Evolutionary conservation across 2,797 vertebrate genomes (phyloP).

Genomic region (Coregonus sp.): DNA sequence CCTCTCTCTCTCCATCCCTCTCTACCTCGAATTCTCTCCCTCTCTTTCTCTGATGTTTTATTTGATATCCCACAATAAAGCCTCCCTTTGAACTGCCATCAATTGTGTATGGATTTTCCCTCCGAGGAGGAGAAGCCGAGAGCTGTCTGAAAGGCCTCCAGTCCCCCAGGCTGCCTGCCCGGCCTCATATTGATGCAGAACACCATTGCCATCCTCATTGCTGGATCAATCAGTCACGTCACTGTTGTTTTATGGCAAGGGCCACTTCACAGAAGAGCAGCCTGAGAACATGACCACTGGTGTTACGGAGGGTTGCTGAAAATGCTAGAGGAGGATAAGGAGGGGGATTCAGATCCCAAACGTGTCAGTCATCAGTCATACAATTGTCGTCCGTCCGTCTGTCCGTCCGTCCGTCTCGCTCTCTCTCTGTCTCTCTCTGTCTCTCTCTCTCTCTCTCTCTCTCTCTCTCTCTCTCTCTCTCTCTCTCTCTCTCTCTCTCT

Average conservation of each 20-base stretch:
- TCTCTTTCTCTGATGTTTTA: constrained; percentile 78
- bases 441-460: constrained; percentile 43
- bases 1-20: constrained; percentile 62
- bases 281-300: constrained; percentile 62
- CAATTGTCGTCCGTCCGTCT: background rate
- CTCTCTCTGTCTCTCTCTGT: background rate
- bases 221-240: constrained; percentile 79
- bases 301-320: constrained; percentile 30
- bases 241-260: constrained; percentile 77
- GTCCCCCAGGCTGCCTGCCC: constrained; percentile 63
- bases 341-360: constrained; percentile 66
- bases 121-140: constrained; percentile 79
- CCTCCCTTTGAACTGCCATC: constrained; percentile 79
- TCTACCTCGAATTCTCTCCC: constrained; percentile 52
- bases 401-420: background rate
- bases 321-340: constrained; percentile 5
- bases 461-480: constrained; percentile 22
- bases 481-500: background rate
- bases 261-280: constrained; percentile 76
- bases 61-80: constrained; percentile 82
- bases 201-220: constrained; percentile 80
- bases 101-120: constrained; percentile 82
- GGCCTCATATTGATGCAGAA: constrained; percentile 77
- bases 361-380: constrained; percentile 61
- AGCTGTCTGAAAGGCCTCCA: constrained; percentile 78